Conservation (phyloP, 2,888 invertebrate genomes). For the Lamproptera curius region DNA sequence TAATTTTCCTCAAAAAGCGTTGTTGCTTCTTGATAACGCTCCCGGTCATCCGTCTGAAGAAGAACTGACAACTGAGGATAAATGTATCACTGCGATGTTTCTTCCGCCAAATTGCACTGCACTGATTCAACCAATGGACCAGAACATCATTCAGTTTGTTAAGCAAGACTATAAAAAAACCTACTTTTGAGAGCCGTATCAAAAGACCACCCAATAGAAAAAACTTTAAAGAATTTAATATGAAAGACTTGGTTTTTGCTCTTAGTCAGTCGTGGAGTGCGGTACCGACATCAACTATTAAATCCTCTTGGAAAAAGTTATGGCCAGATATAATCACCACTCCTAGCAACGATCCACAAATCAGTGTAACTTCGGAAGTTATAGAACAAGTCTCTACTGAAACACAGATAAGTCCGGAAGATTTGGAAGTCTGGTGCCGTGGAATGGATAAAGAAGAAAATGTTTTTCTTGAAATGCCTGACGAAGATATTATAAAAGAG, state of each 20-base stretch:
- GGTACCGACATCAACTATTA: too few relatives aligned
- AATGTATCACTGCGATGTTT: conserved; percentile 28
- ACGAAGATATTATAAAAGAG: too few relatives aligned
- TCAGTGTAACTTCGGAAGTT: conserved; percentile 33
- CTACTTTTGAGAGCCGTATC: conserved; percentile 20
- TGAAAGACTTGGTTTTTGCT: too few relatives aligned
- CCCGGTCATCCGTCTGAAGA: too few relatives aligned
- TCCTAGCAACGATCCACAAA: conserved; percentile 30
- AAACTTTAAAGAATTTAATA: conserved; percentile 29
- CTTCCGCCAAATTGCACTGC: conserved; percentile 35
- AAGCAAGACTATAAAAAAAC: conserved; percentile 29
- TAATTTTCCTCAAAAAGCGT: too few relatives aligned
- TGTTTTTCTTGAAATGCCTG: too few relatives aligned
- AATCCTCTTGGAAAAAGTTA: too few relatives aligned
- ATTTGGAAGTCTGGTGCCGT: conserved; percentile 34
- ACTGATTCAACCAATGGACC: too few relatives aligned
- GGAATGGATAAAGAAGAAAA: conserved; percentile 36
- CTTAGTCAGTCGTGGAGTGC: conserved; percentile 32
- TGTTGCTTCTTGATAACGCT: too few relatives aligned
- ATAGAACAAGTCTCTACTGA: conserved; percentile 35
- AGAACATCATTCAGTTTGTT: too few relatives aligned
- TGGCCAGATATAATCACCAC: too few relatives aligned
- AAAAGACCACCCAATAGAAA: conserved; percentile 26
- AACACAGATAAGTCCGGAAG: conserved; percentile 30
- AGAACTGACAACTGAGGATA: too few relatives aligned